Conservation (phyloP, 2,113 vertebrate genomes). For the Dissostichus mawsoni region DNA sequence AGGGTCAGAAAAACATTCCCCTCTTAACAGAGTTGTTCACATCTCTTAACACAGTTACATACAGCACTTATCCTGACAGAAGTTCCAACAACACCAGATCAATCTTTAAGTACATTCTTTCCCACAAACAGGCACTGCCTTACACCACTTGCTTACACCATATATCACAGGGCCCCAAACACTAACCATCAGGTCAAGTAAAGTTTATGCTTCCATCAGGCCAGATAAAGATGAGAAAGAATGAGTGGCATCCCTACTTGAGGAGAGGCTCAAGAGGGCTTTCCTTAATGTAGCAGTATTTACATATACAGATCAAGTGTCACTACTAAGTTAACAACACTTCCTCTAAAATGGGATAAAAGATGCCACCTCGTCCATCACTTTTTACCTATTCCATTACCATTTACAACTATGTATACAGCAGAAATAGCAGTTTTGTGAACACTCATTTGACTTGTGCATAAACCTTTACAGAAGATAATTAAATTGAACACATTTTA, state of each 20-base stretch:
- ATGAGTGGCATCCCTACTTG: conserved; percentile 52
- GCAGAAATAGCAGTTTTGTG: conserved; percentile 1
- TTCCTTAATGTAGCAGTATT: conserved; percentile 19
- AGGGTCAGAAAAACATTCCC: neutral
- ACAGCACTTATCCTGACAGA: neutral
- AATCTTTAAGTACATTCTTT: neutral
- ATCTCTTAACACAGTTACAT: neutral
- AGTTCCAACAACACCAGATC: neutral
- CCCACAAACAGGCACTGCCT: neutral
- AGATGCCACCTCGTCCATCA: too few relatives aligned
- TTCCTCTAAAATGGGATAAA: neutral
- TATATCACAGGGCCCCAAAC: conserved; percentile 17
- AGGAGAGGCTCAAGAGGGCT: conserved; percentile 7
- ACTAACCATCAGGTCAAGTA: conserved; percentile 30
- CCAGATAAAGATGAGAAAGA: conserved; percentile 57
- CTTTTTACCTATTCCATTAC: too few relatives aligned
- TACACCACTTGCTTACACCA: too few relatives aligned
- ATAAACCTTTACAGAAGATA: neutral
- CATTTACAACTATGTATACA: neutral
- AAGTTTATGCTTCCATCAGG: conserved; percentile 37
- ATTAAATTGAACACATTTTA: neutral
- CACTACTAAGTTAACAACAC: conserved; percentile 1
- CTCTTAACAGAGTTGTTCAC: neutral
- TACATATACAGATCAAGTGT: conserved; percentile 3
- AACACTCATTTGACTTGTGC: neutral